These are phyloP conservation scores for Porites cylindrica DNA, from an alignment of 92 coral and sea anemone species.

Conservation along the genomic window DNA sequence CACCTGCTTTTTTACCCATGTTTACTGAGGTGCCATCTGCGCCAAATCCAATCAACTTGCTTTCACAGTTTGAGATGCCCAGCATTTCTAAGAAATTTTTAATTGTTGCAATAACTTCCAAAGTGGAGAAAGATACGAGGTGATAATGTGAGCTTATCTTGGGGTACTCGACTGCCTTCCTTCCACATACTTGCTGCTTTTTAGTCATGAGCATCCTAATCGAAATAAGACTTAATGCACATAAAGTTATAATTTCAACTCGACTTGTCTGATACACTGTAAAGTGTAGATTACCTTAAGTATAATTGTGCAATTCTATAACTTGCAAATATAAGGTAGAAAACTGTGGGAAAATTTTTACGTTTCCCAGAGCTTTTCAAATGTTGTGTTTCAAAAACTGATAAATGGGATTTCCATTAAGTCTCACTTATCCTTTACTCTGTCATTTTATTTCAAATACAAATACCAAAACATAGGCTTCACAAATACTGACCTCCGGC, in stretches of 20 bases:
- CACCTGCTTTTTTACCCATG: conserved; percentile 52
- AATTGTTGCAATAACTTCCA: conserved; percentile 28
- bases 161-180: background rate
- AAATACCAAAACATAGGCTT: background rate
- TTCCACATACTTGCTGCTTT: background rate
- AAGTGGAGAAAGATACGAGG: conserved; percentile 18
- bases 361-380: background rate
- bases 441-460: background rate
- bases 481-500: conserved; percentile 42
- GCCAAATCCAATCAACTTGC: conserved; percentile 44
- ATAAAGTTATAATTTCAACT: background rate
- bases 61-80: conserved; percentile 19
- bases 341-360: conserved; percentile 13
- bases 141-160: background rate
- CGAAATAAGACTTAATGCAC: background rate
- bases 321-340: conserved; percentile 10
- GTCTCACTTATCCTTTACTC: background rate
- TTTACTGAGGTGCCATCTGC: conserved; percentile 50
- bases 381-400: conserved; percentile 19
- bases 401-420: conserved; percentile 10
- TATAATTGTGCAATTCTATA: background rate
- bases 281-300: conserved; percentile 3
- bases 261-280: background rate
- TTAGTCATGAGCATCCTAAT: background rate
- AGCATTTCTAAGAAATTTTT: conserved; percentile 18